Evolutionary conservation across 2,113 vertebrate genomes (phyloP), one percentile per base, ranked within the genome.

Genomic region (Glaucidium brasilianum): DNA sequence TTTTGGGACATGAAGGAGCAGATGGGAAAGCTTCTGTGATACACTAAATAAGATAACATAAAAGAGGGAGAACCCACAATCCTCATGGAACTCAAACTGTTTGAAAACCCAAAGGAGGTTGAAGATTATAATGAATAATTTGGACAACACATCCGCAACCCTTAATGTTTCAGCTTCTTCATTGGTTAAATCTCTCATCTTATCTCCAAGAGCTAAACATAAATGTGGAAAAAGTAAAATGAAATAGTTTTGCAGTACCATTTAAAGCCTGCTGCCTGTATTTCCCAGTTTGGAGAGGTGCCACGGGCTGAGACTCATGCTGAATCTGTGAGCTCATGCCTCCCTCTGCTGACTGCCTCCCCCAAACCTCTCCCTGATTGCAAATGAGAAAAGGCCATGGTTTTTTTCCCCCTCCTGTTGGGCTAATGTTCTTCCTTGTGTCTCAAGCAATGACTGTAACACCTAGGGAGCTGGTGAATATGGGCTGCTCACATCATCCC

Each of bases 311-410:
- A 60, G 67, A 37, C 35, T 80, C 0, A 1, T 23, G 4, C 25
- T 1, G 25, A 27, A 83, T 88, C 63, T 19, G 50, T 50, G 85
- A 88, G 82, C 82, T 85, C 11, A 5, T 74, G 71, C 84, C 75
- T 97, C 96, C 96, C 96, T 88, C 95, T 96, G 83, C 95, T 68
- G 96, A 90, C 95, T 49, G 85, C 85, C 62, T 90, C 64, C 63
- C 50, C 50, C 60, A 52, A 7, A 59, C 59, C 59, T 64, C 47
- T 56, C 78, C 74, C 45, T 12, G 21, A 29, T 3, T 23, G 20
- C 15, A 20, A n/a, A 53, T 0, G 7, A 47, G 5, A 16, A 67
- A 86, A 90, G 45, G n/a, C 27, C 0, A 0, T 15, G 20, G 16
- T 15, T 56, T 11, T 17, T 69, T 13, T 0, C 16, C n/a, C 23